A percentile compares a stretch with the other conserved stretches of the same genome.
These are phyloP conservation scores for Thinocorus orbignyianus DNA, from an alignment of 2,113 vertebrate species.

Conservation along the genomic window DNA sequence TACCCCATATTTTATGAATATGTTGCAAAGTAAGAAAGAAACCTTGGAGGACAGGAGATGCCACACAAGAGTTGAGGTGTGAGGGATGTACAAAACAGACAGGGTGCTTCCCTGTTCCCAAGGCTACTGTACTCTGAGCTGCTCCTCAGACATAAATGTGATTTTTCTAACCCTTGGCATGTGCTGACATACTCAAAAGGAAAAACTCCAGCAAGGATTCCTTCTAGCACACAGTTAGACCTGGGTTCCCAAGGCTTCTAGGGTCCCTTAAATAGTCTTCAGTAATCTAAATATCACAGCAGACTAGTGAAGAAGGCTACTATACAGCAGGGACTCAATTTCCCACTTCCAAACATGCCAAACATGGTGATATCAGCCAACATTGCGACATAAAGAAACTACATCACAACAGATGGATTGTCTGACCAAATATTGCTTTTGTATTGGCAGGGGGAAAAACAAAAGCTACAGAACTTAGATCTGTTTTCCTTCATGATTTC, in stretches of 20 bases:
- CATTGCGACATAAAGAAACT: background rate
- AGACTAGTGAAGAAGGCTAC: conserved; percentile 3
- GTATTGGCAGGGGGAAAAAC: background rate
- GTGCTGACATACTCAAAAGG: background rate
- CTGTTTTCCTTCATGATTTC: background rate
- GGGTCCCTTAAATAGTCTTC: background rate
- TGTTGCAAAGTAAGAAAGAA: background rate
- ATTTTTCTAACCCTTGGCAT: background rate
- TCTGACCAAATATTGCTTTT: background rate
- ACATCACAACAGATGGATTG: background rate
- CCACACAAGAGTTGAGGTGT: background rate
- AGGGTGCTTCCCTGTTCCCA: background rate
- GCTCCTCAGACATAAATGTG: background rate
- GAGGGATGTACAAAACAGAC: background rate
- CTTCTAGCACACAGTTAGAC: background rate
- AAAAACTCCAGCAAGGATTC: background rate
- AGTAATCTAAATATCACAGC: background rate
- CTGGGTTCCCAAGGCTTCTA: background rate
- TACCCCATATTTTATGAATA: background rate
- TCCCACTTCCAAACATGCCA: background rate
- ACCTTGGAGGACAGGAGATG: background rate
- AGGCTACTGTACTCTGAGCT: background rate
- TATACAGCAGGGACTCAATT: background rate
- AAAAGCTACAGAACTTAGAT: background rate
- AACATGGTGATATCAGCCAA: background rate